phyloP scores from a whole-genome alignment of 1,140 invertebrate genomes.

The Drosophila setifemur region DNA sequence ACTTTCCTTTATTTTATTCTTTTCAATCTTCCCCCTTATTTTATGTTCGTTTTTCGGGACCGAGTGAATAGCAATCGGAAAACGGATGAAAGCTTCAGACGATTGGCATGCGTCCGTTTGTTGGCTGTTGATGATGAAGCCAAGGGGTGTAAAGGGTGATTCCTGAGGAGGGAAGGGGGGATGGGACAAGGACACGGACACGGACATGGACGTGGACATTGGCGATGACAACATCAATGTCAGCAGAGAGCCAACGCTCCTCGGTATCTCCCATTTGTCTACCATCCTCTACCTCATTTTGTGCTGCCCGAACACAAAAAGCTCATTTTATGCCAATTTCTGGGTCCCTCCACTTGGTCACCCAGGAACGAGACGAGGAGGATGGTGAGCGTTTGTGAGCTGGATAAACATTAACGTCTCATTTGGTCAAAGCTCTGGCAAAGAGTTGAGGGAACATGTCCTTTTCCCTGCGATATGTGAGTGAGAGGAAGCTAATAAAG shows the following conservation, averaged over 20 bases:
- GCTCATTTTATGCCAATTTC: constrained; percentile 74
- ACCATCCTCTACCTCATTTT: constrained; percentile 4
- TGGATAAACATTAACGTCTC: constrained; percentile 56
- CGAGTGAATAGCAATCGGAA: constrained; percentile 42
- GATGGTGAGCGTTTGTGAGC: constrained; percentile 24
- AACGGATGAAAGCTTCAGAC: constrained; percentile 49
- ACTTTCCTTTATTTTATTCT: not conserved
- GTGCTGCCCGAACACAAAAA: constrained; percentile 40
- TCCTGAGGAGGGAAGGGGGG: not conserved
- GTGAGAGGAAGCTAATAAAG: no score
- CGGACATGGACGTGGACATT: constrained; percentile 16
- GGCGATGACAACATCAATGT: constrained; percentile 55
- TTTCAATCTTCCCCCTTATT: no score
- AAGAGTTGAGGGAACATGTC: not conserved
- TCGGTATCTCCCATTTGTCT: not conserved
- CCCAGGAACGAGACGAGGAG: constrained; percentile 6
- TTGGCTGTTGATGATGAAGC: constrained; percentile 37
- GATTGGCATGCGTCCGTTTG: constrained; percentile 68
- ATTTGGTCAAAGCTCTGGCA: constrained; percentile 27
- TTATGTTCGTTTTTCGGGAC: constrained; percentile 12
- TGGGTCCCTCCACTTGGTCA: constrained; percentile 1
- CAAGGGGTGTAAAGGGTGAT: not conserved
- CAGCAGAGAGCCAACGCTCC: constrained; percentile 42
- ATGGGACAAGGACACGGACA: constrained; percentile 5
- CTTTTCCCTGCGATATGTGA: no score